These are phyloP conservation scores for Anoplius nigerrimus DNA, from an alignment of 2,888 invertebrate genomes.

Conservation along the genomic window DNA sequence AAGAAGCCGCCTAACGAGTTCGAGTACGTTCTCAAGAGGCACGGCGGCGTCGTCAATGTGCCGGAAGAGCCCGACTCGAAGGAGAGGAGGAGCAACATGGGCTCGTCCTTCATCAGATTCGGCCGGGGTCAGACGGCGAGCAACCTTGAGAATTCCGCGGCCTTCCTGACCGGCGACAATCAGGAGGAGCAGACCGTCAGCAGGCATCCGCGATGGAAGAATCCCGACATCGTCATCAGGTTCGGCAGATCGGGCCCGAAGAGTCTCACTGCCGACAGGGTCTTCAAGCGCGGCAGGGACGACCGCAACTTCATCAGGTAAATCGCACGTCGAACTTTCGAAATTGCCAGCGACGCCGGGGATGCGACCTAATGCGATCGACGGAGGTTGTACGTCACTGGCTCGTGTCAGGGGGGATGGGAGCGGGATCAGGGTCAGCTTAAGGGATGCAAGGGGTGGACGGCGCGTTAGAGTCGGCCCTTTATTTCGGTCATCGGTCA, in stretches of 20 bases:
- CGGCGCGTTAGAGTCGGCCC: too few relatives aligned
- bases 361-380: too few relatives aligned
- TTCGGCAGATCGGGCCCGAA: slow-evolving; percentile 67
- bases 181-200: slow-evolving; percentile 39
- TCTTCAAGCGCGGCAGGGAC: slow-evolving; percentile 51
- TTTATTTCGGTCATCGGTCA: too few relatives aligned
- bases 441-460: too few relatives aligned
- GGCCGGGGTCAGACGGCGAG: slow-evolving; percentile 49
- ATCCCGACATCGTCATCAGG: slow-evolving; percentile 67
- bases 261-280: slow-evolving; percentile 26
- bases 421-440: too few relatives aligned
- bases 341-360: neutral
- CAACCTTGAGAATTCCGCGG: slow-evolving; percentile 13
- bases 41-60: slow-evolving; percentile 38
- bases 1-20: slow-evolving; percentile 55
- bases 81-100: slow-evolving; percentile 64
- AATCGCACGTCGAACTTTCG: neutral
- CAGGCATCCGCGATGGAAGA: slow-evolving; percentile 49
- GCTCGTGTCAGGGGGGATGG: too few relatives aligned
- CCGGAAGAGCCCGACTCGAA: slow-evolving; percentile 61
- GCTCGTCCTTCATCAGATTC: slow-evolving; percentile 64
- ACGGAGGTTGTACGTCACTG: too few relatives aligned
- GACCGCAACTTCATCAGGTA: slow-evolving; percentile 61
- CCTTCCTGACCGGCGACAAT: slow-evolving; percentile 10
- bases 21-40: slow-evolving; percentile 63